phyloP scores from a whole-genome alignment of 2,888 invertebrate species.

The Nysson spinosus region DNA sequence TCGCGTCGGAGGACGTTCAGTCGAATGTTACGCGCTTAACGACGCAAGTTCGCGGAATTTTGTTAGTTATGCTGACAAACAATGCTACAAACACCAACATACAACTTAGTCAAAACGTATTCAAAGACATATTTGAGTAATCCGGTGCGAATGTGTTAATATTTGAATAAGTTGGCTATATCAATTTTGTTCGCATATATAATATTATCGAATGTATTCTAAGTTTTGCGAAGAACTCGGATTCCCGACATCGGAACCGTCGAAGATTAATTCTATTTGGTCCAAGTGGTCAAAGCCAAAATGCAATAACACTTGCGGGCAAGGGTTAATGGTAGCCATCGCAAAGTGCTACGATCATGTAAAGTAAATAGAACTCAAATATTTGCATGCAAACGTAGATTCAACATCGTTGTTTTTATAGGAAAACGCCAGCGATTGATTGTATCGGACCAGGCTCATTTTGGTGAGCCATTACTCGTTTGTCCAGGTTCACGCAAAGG shows the following conservation, averaged over 20 bases:
- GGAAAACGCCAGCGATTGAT: slow-evolving; percentile 71
- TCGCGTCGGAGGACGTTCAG: too few relatives aligned
- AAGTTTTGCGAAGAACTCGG: slow-evolving; percentile 75
- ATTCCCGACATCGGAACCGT: slow-evolving; percentile 64
- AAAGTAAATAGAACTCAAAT: slow-evolving; percentile 67
- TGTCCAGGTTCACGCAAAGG: slow-evolving; percentile 6
- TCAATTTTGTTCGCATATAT: too few relatives aligned
- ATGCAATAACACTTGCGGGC: slow-evolving; percentile 62
- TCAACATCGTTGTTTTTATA: slow-evolving; percentile 49
- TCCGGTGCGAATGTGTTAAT: too few relatives aligned
- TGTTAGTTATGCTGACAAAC: too few relatives aligned
- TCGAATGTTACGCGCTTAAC: too few relatives aligned
- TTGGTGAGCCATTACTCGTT: slow-evolving; percentile 65
- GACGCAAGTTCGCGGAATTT: too few relatives aligned
- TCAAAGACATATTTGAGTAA: too few relatives aligned
- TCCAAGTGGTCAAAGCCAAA: slow-evolving; percentile 71
- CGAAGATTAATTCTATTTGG: slow-evolving; percentile 72
- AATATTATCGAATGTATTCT: too few relatives aligned
- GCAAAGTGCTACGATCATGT: slow-evolving; percentile 74
- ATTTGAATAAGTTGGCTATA: too few relatives aligned
- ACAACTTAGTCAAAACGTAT: too few relatives aligned
- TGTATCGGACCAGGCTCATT: slow-evolving; percentile 76
- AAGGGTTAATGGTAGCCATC: slow-evolving; percentile 62
- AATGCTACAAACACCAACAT: too few relatives aligned
- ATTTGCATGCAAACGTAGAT: too few relatives aligned